phyloP scores from a whole-genome alignment of 1,140 invertebrate genomes.

The Hylyphantes graminicola region DNA sequence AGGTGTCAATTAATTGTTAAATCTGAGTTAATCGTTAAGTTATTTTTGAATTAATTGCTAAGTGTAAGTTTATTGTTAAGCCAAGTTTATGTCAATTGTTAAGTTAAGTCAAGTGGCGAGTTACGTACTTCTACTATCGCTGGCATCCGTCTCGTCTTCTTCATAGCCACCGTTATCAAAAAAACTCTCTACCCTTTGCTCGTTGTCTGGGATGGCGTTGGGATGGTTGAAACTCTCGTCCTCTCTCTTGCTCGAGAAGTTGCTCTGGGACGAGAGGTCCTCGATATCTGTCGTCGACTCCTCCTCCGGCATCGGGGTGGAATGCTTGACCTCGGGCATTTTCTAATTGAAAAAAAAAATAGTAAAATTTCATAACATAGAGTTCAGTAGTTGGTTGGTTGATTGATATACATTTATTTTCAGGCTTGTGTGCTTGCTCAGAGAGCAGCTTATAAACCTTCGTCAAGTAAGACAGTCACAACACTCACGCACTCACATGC shows the following conservation, averaged over 20 bases:
- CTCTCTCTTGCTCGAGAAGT: neutral
- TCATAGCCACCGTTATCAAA: neutral
- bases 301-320: neutral
- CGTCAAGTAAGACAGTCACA: too few relatives aligned
- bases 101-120: neutral
- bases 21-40: too few relatives aligned
- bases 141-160: neutral
- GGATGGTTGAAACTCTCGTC: constrained; percentile 32
- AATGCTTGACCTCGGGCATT: constrained; percentile 15
- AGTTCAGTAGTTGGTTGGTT: too few relatives aligned
- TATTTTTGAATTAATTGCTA: too few relatives aligned
- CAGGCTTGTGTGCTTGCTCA: too few relatives aligned
- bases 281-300: constrained; percentile 6
- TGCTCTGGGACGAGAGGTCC: constrained; percentile 11
- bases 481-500: too few relatives aligned
- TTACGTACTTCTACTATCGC: constrained; percentile 1
- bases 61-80: neutral
- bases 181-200: neutral
- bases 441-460: too few relatives aligned
- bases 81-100: neutral
- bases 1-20: too few relatives aligned
- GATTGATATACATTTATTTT: too few relatives aligned
- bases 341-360: neutral
- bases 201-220: neutral
- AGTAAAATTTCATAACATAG: too few relatives aligned